A percentile compares a stretch with the other conserved stretches of the same genome.
phyloP scores from a whole-genome alignment of 2,888 invertebrate species.

The Saturnia japonica region DNA sequence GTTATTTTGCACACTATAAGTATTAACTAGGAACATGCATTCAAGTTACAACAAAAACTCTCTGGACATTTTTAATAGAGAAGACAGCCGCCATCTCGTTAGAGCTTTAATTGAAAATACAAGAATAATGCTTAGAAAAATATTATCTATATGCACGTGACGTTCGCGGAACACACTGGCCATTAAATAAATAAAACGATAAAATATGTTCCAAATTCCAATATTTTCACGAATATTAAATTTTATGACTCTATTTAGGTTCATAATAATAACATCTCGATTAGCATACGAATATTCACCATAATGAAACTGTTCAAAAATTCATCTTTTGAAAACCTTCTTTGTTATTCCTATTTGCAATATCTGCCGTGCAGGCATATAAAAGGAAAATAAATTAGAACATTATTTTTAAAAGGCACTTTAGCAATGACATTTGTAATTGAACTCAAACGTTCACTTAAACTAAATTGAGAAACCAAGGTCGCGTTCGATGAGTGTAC shows the following conservation, averaged over 20 bases:
- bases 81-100: no score
- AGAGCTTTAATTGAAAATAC: no score
- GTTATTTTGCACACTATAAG: no score
- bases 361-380: neutral
- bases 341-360: neutral
- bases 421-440: conserved; percentile 10
- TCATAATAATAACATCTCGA: neutral
- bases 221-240: no score
- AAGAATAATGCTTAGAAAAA: no score
- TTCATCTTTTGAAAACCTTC: neutral
- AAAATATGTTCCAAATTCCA: no score
- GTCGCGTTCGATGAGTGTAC: conserved; percentile 5
- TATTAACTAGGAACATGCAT: no score
- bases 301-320: neutral
- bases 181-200: no score
- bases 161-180: no score
- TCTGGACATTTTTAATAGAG: no score
- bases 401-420: neutral
- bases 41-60: no score
- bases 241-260: neutral
- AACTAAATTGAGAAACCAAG: conserved; percentile 7
- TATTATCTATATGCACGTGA: no score
- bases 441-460: conserved; percentile 10
- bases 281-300: neutral
- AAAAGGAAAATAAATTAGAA: conserved; percentile 7